Percentiles rank a stretch among this genome's conserved stretches.
These are phyloP conservation scores for Euspilapteryx auroguttella DNA, from an alignment of 2,888 invertebrate genomes.

Conservation along the genomic window DNA sequence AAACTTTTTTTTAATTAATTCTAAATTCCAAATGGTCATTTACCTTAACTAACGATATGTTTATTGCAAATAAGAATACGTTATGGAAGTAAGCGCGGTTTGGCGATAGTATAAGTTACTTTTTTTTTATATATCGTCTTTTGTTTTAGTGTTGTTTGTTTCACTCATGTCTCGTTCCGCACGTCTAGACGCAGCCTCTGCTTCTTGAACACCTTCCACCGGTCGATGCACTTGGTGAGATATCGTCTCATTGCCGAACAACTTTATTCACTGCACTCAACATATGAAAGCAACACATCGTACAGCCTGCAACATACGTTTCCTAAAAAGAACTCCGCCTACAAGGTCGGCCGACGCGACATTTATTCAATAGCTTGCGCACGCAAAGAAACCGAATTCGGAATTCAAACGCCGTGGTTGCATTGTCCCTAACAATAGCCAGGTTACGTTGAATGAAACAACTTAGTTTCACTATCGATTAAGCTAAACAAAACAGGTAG, in stretches of 20 bases:
- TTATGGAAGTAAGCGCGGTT: constrained; percentile 58
- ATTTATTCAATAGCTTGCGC: no score
- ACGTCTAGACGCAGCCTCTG: constrained; percentile 53
- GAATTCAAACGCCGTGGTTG: not conserved
- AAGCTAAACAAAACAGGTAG: no score
- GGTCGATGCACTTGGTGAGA: constrained; percentile 31
- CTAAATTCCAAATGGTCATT: constrained; percentile 35
- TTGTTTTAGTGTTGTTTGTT: not conserved
- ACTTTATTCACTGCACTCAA: constrained; percentile 44
- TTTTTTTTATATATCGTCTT: constrained; percentile 1
- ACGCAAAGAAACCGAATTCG: no score
- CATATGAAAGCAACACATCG: constrained; percentile 13
- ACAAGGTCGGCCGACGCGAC: no score
- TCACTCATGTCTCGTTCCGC: constrained; percentile 52
- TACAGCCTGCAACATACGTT: no score
- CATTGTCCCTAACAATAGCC: no score
- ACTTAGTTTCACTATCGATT: no score
- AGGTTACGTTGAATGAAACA: no score
- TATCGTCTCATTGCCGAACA: constrained; percentile 56
- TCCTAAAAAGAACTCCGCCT: no score
- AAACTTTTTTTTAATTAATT: constrained; percentile 21
- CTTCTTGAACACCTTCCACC: constrained; percentile 53
- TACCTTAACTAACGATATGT: constrained; percentile 51
- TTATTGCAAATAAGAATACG: constrained; percentile 35
- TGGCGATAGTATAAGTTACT: constrained; percentile 29